These are phyloP conservation scores for Euplagia quadripunctaria DNA, from an alignment of 2,888 invertebrate species.

Conservation along the genomic window DNA sequence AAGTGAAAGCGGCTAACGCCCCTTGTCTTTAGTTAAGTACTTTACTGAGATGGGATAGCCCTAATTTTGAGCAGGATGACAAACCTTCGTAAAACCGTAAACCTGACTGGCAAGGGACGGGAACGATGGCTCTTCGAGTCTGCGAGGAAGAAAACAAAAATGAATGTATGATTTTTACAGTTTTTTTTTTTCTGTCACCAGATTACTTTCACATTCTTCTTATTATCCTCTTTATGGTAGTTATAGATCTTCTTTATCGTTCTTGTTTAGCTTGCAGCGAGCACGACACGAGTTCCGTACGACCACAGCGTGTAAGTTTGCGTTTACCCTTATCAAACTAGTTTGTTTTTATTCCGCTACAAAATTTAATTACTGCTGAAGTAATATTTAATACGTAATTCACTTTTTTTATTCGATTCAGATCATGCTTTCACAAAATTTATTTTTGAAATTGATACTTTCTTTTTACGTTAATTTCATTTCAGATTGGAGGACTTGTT, in stretches of 20 bases:
- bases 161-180: neutral
- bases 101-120: neutral
- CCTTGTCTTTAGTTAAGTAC: no score
- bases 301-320: neutral
- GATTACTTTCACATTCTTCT: neutral
- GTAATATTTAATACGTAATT: neutral
- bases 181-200: neutral
- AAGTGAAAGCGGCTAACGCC: no score
- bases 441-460: constrained; percentile 39
- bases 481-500: constrained; percentile 19
- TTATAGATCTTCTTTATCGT: neutral
- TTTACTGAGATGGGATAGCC: no score
- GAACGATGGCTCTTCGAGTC: neutral
- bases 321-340: neutral
- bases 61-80: no score
- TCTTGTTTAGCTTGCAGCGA: neutral
- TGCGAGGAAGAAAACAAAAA: neutral
- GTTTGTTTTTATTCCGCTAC: neutral
- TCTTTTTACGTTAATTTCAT: constrained; percentile 28
- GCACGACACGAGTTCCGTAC: neutral
- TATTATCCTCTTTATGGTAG: neutral
- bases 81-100: neutral
- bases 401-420: constrained; percentile 19
- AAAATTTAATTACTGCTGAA: neutral
- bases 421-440: constrained; percentile 36